These are phyloP conservation scores for Drosophila ustulata DNA, from an alignment of 2,888 invertebrate species.

Conservation along the genomic window DNA sequence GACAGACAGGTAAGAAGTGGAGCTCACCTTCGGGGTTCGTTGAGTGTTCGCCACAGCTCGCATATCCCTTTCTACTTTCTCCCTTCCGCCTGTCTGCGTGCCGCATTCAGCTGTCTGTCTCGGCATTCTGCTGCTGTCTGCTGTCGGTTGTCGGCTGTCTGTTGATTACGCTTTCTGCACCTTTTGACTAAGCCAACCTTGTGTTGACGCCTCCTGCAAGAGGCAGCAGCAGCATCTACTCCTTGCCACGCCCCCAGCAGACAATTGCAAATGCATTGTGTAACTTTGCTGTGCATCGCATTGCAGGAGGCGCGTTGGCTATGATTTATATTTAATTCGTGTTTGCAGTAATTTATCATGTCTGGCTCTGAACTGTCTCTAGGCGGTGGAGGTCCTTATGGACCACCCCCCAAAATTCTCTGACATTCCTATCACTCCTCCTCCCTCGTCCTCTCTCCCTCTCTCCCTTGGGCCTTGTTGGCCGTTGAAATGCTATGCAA, in stretches of 20 bases:
- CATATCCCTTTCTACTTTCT: background rate
- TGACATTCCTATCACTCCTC: background rate
- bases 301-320: slow-evolving; percentile 32
- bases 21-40: background rate
- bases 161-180: slow-evolving; percentile 23
- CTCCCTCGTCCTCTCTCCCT: too few relatives aligned
- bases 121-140: background rate
- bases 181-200: slow-evolving; percentile 6
- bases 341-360: slow-evolving; percentile 75
- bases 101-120: background rate
- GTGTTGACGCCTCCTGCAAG: slow-evolving; percentile 16
- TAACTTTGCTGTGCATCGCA: slow-evolving; percentile 37
- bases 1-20: background rate
- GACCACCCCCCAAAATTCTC: background rate
- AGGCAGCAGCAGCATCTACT: background rate
- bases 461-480: background rate
- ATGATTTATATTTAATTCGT: slow-evolving; percentile 80
- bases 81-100: background rate
- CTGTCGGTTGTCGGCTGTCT: slow-evolving; percentile 3
- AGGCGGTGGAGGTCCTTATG: background rate
- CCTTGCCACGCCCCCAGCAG: background rate
- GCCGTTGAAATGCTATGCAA: slow-evolving; percentile 65
- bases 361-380: slow-evolving; percentile 25
- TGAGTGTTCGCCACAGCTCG: background rate
- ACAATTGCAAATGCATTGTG: slow-evolving; percentile 40